Evolutionary conservation across 2,888 invertebrate genomes (phyloP).

Genomic region (Chromoteleia sp.): DNA sequence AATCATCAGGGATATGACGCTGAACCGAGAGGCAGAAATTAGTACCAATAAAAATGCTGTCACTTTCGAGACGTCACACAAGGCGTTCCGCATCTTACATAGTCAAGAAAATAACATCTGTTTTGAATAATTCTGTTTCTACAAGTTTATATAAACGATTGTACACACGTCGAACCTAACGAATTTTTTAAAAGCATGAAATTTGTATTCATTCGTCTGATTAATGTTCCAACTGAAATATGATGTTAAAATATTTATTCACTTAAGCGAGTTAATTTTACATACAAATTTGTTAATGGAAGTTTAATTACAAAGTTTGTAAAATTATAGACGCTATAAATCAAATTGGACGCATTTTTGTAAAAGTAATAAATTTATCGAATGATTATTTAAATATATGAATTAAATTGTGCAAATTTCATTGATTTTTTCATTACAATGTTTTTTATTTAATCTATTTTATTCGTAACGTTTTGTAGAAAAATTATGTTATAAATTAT

Average conservation of each 20-base stretch:
- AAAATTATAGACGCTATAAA: too few species aligned
- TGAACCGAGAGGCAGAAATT: conserved; percentile 45
- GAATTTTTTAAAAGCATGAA: conserved; percentile 20
- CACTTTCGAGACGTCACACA: conserved; percentile 43
- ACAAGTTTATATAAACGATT: conserved; percentile 12
- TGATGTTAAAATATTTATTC: conserved; percentile 4
- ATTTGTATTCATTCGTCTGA: conserved; percentile 35
- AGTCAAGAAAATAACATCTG: conserved; percentile 20
- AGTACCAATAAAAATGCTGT: conserved; percentile 45
- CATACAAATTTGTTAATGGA: conserved; percentile 50
- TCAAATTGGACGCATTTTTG: too few species aligned
- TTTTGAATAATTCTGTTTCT: conserved; percentile 17
- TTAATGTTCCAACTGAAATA: conserved; percentile 35
- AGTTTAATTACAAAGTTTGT: conserved; percentile 2
- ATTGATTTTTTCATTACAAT: too few species aligned
- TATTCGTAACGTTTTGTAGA: too few species aligned
- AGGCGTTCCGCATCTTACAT: conserved; percentile 39
- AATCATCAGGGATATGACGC: conserved; percentile 68
- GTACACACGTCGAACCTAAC: conserved; percentile 1
- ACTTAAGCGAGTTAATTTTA: conserved; percentile 16
- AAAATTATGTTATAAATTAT: too few species aligned
- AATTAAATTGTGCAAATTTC: too few species aligned
- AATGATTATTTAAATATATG: too few species aligned
- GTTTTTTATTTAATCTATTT: too few species aligned
- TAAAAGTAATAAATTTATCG: too few species aligned